Percentiles rank a stretch among this genome's conserved stretches.
Evolutionary conservation across 1,140 invertebrate species (phyloP).

Genomic region (Berghia stephanieae): DNA sequence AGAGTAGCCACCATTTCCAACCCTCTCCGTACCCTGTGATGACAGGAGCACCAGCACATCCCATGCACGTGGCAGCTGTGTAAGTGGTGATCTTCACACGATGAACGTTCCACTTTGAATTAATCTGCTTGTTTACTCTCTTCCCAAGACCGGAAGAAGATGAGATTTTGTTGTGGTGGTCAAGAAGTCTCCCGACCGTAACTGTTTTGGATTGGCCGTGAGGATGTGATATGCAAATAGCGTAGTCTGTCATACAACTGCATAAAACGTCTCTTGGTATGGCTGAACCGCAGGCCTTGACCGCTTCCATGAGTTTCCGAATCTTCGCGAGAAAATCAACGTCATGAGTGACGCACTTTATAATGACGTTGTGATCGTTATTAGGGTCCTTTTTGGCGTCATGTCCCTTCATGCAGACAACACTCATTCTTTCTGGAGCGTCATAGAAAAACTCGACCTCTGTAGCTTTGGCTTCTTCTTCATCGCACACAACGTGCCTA

Average conservation of each 20-base stretch:
- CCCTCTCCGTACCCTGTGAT: constrained; percentile 29
- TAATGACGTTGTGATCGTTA: background rate
- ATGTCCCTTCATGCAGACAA: constrained; percentile 16
- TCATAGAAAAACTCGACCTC: constrained; percentile 31
- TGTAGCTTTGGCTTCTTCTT: background rate
- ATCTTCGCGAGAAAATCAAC: constrained; percentile 23
- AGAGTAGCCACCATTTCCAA: constrained; percentile 14
- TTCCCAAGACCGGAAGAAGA: no score
- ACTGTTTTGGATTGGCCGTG: constrained; percentile 12
- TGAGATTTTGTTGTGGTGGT: constrained; percentile 24
- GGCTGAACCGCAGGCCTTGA: background rate
- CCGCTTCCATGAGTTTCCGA: constrained; percentile 6
- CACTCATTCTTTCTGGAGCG: background rate
- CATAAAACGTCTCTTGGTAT: constrained; percentile 10
- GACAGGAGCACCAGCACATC: constrained; percentile 24
- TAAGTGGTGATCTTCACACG: constrained; percentile 8
- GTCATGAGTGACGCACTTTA: constrained; percentile 27
- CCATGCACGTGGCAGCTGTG: constrained; percentile 12
- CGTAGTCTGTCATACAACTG: constrained; percentile 26
- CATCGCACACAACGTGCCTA: constrained; percentile 12
- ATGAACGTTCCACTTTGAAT: no score
- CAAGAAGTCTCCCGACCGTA: constrained; percentile 18
- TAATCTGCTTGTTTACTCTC: no score
- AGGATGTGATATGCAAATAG: constrained; percentile 19
- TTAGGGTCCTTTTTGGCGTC: background rate